Evolutionary conservation across 2,113 vertebrate species (phyloP).

Genomic region (Tyrannus savana): DNA sequence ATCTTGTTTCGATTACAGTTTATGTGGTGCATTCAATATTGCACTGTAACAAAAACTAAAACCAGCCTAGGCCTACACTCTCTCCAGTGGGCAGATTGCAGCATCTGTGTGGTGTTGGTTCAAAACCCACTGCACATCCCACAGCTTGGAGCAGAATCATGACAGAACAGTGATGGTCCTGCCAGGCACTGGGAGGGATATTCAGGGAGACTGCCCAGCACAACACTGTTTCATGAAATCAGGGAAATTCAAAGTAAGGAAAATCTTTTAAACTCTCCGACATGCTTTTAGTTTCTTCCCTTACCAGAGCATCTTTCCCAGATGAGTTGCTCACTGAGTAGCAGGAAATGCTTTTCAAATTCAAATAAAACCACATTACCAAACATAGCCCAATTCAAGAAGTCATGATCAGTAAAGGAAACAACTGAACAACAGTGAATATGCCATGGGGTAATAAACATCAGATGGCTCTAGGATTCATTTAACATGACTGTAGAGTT

Average conservation of each 20-base stretch:
- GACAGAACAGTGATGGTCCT: not conserved
- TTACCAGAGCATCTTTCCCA: not conserved
- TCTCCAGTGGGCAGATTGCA: not conserved
- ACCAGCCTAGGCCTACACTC: accelerated
- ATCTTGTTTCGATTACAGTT: not conserved
- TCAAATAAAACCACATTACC: not conserved
- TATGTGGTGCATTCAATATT: not conserved
- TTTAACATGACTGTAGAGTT: not conserved
- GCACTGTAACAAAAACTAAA: not conserved
- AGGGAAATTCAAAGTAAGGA: not conserved
- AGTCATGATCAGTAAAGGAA: not conserved
- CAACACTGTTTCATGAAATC: not conserved
- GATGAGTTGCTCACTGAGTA: not conserved
- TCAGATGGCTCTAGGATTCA: not conserved
- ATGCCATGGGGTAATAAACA: not conserved
- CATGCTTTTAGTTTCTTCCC: not conserved
- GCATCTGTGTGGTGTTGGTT: not conserved
- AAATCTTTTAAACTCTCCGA: not conserved
- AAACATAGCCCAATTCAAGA: not conserved
- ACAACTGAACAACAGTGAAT: not conserved
- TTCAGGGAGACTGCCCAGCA: not conserved
- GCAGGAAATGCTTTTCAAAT: not conserved
- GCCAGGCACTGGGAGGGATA: not conserved
- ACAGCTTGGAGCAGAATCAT: not conserved
- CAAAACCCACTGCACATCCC: not conserved